Evolutionary conservation across 2,888 invertebrate genomes (phyloP), one percentile per base, ranked within the genome.

Genomic region (Pardosa pseudoannulata): DNA sequence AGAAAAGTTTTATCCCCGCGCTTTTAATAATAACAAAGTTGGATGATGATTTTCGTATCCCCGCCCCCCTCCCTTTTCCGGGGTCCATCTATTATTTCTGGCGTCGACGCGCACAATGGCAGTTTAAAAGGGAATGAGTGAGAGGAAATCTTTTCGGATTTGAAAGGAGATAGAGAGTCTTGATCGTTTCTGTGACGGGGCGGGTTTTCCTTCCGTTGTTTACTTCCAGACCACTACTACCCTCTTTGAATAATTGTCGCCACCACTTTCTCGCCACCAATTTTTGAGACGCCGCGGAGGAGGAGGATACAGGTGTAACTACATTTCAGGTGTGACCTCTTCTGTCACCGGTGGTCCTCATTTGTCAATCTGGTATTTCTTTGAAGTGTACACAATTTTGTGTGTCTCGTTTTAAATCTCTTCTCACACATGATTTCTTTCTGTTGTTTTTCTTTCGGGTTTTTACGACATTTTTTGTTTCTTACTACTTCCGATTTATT

Each of bases 11-110:
- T n/a, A 19, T 39, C 39, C 70, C 70, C 39, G 28, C 56, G 75
- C 83, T 73, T 85, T 85, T 85, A 85, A 85, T 85, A 85, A 85
- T 85, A 85, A 85, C 83, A 85, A 85, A 85, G 83, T 85, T 85
- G 83, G 72, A 78, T 78, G 83, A 85, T 85, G 83, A 85, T 85
- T 78, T 78, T 72, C 73, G 64, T 76, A 83, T 76, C 29, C 71
- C 41, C 65, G 56, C 56, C 36, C 56, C 65, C 31, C 31, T 56
- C 29, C 39, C 23, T 46, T 71, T 74, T 16, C 70, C 5, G 56
- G 56, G 56, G 56, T 56, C 76, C 73, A 41, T 74, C 70, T 78
- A 79, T 87, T 75, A 71, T 76, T 80, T 74, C 75, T 74, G 71
- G 65, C 62, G 36, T 64, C 36, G 29, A 28, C 56, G 32, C 23